phyloP scores from a whole-genome alignment of 2,888 invertebrate species.

The Muscina levida region DNA sequence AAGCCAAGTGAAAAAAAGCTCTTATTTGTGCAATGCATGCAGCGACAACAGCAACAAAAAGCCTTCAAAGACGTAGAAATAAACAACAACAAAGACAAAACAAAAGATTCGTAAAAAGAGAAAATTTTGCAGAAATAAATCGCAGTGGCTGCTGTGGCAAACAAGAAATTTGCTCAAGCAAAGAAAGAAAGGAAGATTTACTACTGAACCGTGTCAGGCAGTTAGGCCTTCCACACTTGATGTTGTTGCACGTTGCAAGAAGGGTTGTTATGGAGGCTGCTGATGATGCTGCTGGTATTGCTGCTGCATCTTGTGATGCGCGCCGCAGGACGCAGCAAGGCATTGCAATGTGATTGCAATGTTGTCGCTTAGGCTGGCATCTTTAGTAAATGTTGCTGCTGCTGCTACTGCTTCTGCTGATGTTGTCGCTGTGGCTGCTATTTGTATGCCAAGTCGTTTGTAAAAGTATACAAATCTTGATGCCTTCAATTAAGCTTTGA shows the following conservation, averaged over 20 bases:
- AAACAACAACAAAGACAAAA: conserved; percentile 15
- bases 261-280: conserved; percentile 40
- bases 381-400: conserved; percentile 7
- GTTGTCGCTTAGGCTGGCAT: conserved; percentile 17
- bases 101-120: conserved; percentile 37
- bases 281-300: conserved; percentile 36
- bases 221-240: background rate
- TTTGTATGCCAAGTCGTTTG: conserved; percentile 73
- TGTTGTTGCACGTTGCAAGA: conserved; percentile 24
- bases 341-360: background rate
- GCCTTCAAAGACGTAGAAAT: conserved; percentile 4
- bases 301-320: conserved; percentile 30
- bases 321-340: too few species aligned
- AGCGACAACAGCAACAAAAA: conserved; percentile 16
- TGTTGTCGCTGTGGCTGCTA: conserved; percentile 60
- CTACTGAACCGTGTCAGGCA: background rate
- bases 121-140: conserved; percentile 36
- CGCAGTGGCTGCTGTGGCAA: background rate
- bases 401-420: conserved; percentile 62
- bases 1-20: conserved; percentile 47
- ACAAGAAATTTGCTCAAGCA: conserved; percentile 49
- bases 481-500: conserved; percentile 79
- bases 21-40: conserved; percentile 66
- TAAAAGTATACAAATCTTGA: conserved; percentile 72
- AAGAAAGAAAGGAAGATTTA: conserved; percentile 55